Percentiles rank a stretch among this genome's conserved stretches.
Conservation (phyloP, 2,888 invertebrate genomes). For the Mimas tiliae region DNA sequence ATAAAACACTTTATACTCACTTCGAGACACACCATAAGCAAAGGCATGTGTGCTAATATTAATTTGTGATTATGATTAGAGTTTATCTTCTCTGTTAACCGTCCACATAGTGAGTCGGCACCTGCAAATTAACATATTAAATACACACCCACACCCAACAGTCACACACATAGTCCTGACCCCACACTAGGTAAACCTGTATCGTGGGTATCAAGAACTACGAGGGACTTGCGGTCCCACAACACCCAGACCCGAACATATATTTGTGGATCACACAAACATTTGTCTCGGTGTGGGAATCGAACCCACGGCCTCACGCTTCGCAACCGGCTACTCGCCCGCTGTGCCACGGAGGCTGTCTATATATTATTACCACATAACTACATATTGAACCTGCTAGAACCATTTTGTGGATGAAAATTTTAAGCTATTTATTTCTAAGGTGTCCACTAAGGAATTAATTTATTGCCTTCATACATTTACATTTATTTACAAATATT, state of each 20-base stretch:
- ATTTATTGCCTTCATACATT: background rate
- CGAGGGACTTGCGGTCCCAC: no score
- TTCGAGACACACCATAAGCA: constrained; percentile 97
- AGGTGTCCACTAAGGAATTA: background rate
- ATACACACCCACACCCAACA: no score
- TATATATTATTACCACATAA: background rate
- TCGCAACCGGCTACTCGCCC: no score
- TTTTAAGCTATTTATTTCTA: background rate
- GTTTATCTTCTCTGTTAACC: constrained; percentile 97
- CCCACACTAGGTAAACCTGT: no score
- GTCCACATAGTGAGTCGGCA: constrained; percentile 97
- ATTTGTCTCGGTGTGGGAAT: no score
- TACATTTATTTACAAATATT: no score
- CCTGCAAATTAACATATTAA: constrained; percentile 85
- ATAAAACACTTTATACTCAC: constrained; percentile 65
- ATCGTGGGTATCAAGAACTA: no score
- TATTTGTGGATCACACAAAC: no score
- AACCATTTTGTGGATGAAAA: background rate
- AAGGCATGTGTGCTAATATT: constrained; percentile 96
- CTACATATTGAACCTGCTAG: background rate
- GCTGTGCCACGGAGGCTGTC: no score
- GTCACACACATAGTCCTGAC: no score
- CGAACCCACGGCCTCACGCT: no score
- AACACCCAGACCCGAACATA: no score
- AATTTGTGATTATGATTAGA: constrained; percentile 95